A percentile compares a stretch with the other conserved stretches of the same genome.
Evolutionary conservation across 2,797 vertebrate species (phyloP).

Genomic region (Takifugu rubripes): DNA sequence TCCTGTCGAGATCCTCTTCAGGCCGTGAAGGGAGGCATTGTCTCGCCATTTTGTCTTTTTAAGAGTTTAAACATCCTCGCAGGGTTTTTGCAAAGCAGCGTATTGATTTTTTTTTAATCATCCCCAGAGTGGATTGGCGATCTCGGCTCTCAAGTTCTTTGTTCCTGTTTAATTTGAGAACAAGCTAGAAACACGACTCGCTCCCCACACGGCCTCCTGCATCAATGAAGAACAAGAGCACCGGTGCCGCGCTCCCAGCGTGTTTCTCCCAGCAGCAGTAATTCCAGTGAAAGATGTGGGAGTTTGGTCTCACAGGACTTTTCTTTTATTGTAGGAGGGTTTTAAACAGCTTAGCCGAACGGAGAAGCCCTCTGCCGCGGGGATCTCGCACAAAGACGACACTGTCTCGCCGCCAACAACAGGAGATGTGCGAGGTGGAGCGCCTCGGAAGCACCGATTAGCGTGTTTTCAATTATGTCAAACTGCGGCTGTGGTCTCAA

Average conservation of each 20-base stretch:
- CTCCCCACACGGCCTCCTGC: constrained; percentile 3
- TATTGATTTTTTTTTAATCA: constrained; percentile 15
- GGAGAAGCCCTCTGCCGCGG: constrained; percentile 44
- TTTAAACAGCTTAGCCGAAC: constrained; percentile 48
- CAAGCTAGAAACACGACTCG: constrained; percentile 11
- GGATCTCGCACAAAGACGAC: constrained; percentile 57
- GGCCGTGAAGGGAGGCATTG: constrained; percentile 6
- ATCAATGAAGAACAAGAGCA: not conserved
- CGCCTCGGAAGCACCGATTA: constrained; percentile 12
- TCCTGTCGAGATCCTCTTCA: not conserved
- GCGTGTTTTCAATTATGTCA: constrained; percentile 22
- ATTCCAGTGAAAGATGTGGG: constrained; percentile 20
- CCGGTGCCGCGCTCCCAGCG: not conserved
- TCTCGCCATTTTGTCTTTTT: constrained; percentile 10
- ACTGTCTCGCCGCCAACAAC: constrained; percentile 45
- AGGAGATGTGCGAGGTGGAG: constrained; percentile 16
- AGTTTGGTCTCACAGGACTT: constrained; percentile 31
- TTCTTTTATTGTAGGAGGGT: constrained; percentile 33
- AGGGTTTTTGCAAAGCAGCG: constrained; percentile 5
- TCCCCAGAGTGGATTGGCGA: constrained; percentile 5
- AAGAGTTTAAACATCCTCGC: constrained; percentile 1
- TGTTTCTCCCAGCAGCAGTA: constrained; percentile 18
- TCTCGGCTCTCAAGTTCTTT: constrained; percentile 16
- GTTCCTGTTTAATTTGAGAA: not conserved
- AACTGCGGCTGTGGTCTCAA: constrained; percentile 7